Conservation (phyloP, 1,140 invertebrate genomes). For the Anoplophora glabripennis region DNA sequence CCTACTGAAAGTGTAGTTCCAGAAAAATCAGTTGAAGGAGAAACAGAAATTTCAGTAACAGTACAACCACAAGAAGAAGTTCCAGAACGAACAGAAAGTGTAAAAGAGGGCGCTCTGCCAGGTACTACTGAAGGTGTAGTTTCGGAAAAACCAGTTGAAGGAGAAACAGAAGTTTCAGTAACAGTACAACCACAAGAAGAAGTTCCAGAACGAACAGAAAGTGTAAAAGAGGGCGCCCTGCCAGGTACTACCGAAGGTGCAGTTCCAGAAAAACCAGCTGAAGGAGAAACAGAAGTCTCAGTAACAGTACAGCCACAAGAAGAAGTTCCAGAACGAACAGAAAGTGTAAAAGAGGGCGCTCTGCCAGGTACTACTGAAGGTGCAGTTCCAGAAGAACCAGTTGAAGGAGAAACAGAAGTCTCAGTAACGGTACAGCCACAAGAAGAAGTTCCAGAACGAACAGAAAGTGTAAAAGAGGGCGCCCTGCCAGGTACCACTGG, state of each 20-base stretch:
- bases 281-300: slow-evolving; percentile 8
- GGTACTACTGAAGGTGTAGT: slow-evolving; percentile 6
- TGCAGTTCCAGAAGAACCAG: not conserved
- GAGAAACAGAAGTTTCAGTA: slow-evolving; percentile 8
- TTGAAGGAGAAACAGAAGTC: slow-evolving; percentile 14
- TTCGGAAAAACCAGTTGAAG: slow-evolving; percentile 8
- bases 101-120: slow-evolving; percentile 1
- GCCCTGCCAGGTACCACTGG: too few species aligned
- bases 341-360: slow-evolving; percentile 6
- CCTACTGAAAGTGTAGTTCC: not conserved
- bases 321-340: not conserved
- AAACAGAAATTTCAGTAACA: slow-evolving; percentile 11
- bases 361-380: not conserved
- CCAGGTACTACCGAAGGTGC: not conserved
- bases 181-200: not conserved
- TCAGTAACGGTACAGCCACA: not conserved
- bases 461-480: slow-evolving; percentile 10
- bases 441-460: slow-evolving; percentile 18
- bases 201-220: slow-evolving; percentile 3
- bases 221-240: slow-evolving; percentile 10
- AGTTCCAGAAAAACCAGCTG: slow-evolving; percentile 12
- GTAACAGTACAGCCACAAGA: not conserved
- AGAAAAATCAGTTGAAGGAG: slow-evolving; percentile 1
- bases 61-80: not conserved
- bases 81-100: slow-evolving; percentile 2